Evolutionary conservation across 2,113 vertebrate genomes (phyloP), one percentile per base, ranked within the genome.

Genomic region (Scalopus aquaticus): DNA sequence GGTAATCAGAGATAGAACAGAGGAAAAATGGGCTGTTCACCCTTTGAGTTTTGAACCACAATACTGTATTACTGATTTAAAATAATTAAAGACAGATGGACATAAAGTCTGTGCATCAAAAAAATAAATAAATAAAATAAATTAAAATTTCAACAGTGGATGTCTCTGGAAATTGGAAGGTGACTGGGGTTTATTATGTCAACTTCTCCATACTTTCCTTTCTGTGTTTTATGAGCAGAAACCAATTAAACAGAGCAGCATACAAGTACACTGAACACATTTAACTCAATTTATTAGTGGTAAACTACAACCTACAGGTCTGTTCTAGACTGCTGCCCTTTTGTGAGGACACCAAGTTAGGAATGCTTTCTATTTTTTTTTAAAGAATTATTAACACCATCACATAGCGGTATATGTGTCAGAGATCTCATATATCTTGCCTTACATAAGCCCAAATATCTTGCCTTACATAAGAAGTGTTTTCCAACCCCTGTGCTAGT

Each of bases 391-490:
- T 67, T 85, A 86, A 49, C 15, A 30, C 26, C 32, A 32, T 15
- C 37, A 72, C n/a, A 95, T 32, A 78, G 3, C 46, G 3, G 11
- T 70, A 17, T 64, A 58, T 51, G 9, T 28, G 49, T 60, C 58
- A 91, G 67, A 88, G 20, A 91, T 26, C 2, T 39, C 86, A 16
- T n/a, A n/a, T n/a, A n/a, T 42, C 42, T 67, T 13, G 26, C 51
- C 10, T 46, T 84, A n/a, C 79, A 93, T n/a, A 88, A 92, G 15
- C 1, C 15, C 72, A 88, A 93, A 89, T 87, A 65, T 65, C 35
- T 92, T 30, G 11, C 13, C n/a, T 94, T 84, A 78, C 39, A 58
- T 6, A 74, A 16, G 73, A 83, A 93, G 49, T 58, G 44, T 58
- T 78, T 51, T 51, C 77, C 46, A 69, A 87, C 3, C 13, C 17